A percentile compares a stretch with the other conserved stretches of the same genome.
These are phyloP conservation scores for Caenorhabditis tropicalis DNA, from an alignment of 1,140 invertebrate genomes.

Conservation along the genomic window DNA sequence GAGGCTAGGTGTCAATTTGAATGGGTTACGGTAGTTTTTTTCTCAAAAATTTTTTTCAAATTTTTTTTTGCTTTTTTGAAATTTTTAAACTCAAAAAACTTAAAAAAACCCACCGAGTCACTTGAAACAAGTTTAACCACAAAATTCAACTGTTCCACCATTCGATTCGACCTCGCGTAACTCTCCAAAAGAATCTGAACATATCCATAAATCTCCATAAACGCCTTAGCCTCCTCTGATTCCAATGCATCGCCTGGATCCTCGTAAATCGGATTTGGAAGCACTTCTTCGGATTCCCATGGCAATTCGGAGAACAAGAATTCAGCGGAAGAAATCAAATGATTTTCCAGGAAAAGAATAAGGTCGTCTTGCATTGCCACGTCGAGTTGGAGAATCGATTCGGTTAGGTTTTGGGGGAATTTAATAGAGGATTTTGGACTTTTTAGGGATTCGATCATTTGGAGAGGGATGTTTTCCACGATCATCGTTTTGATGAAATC, in stretches of 20 bases:
- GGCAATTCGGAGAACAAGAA: background rate
- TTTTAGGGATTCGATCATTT: background rate
- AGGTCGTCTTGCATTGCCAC: slow-evolving; percentile 8
- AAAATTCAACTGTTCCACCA: slow-evolving; percentile 4
- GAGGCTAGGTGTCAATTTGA: too few species aligned
- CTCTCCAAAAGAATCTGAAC: background rate
- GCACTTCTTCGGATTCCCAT: background rate
- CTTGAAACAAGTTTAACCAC: background rate
- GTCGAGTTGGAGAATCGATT: slow-evolving; percentile 11
- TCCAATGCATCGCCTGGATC: background rate
- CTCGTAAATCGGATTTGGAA: slow-evolving; percentile 29
- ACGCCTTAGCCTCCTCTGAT: background rate
- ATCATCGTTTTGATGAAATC: slow-evolving; percentile 35
- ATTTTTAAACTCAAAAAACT: too few species aligned
- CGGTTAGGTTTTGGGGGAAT: background rate
- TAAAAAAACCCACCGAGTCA: background rate
- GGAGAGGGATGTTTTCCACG: background rate
- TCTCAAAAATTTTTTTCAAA: too few species aligned
- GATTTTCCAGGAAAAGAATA: background rate
- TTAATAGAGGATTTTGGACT: background rate
- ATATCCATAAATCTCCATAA: background rate
- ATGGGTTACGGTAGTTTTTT: too few species aligned
- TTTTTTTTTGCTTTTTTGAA: too few species aligned
- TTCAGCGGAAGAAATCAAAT: background rate
- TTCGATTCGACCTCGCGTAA: background rate